Conservation (phyloP, 2,797 vertebrate species). For the Siniperca undulata region DNA sequence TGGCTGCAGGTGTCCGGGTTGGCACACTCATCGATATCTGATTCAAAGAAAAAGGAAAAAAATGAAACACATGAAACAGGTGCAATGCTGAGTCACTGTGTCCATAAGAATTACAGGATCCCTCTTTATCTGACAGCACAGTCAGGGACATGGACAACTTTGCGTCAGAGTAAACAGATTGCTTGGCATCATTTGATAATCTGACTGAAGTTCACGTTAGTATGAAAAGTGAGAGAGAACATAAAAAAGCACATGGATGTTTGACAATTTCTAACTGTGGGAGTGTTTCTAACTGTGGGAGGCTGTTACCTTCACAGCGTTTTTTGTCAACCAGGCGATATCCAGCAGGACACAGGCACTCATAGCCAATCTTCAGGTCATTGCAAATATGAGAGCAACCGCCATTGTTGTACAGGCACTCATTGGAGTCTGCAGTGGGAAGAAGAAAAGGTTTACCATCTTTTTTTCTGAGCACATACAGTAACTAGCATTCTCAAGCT, state of each 20-base stretch:
- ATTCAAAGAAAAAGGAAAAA: background rate
- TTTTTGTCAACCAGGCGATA: conserved; percentile 80
- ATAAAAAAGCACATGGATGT: background rate
- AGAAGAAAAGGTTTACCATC: background rate
- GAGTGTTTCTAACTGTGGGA: background rate
- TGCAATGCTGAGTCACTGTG: conserved; percentile 1
- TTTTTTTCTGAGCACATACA: background rate
- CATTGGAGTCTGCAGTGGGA: conserved; percentile 85
- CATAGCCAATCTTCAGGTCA: conserved; percentile 89
- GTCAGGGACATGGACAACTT: conserved; percentile 1
- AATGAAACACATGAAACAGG: background rate
- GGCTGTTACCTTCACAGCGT: conserved; percentile 87
- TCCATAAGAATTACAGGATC: background rate
- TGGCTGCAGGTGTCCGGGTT: conserved; percentile 90
- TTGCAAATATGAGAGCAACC: conserved; percentile 92
- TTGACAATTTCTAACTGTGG: background rate
- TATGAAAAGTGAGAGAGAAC: background rate
- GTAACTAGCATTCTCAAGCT: conserved; percentile 5
- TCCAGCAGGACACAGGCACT: conserved; percentile 89
- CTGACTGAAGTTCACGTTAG: conserved; percentile 42
- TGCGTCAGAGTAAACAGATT: conserved; percentile 50
- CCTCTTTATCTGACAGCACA: conserved; percentile 9
- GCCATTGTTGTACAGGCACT: conserved; percentile 89
- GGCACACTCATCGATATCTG: conserved; percentile 92
- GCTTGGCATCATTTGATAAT: conserved; percentile 21